Conservation (phyloP, 1,140 invertebrate genomes). For the Cepaea nemoralis region DNA sequence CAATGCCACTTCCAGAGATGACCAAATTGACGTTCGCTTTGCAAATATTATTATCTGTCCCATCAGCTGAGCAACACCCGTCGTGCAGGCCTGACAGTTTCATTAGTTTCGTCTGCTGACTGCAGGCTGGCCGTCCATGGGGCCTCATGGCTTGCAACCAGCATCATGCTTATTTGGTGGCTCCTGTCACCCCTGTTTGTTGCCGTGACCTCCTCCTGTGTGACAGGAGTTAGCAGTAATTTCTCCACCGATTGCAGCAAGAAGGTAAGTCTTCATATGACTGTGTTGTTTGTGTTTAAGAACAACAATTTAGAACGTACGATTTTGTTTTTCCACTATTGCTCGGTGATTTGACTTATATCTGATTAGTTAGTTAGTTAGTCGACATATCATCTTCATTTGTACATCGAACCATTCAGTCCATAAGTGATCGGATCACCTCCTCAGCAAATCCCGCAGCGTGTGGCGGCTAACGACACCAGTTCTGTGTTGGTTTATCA, state of each 20-base stretch:
- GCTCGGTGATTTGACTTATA: no score
- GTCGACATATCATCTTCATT: no score
- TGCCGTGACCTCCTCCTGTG: constrained; percentile 12
- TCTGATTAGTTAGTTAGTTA: no score
- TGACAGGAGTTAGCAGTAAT: constrained; percentile 20
- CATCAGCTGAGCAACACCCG: not conserved
- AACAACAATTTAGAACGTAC: no score
- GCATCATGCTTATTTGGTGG: constrained; percentile 26
- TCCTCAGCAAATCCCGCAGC: no score
- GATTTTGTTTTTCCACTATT: no score
- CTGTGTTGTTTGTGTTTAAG: no score
- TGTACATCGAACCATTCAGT: no score
- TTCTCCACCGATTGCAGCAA: constrained; percentile 16
- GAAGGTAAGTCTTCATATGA: constrained; percentile 19
- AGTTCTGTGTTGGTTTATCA: no score
- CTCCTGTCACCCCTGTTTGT: constrained; percentile 31
- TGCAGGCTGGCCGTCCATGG: constrained; percentile 20
- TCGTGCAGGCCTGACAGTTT: not conserved
- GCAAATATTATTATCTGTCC: not conserved
- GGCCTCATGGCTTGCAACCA: constrained; percentile 34
- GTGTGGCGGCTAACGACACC: no score
- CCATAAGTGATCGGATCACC: no score
- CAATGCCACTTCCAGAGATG: not conserved
- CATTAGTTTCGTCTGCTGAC: not conserved
- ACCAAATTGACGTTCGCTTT: not conserved